Evolutionary conservation across 1,140 invertebrate species (phyloP), one percentile per base, ranked within the genome.

Genomic region (Mactra quadrangularis): DNA sequence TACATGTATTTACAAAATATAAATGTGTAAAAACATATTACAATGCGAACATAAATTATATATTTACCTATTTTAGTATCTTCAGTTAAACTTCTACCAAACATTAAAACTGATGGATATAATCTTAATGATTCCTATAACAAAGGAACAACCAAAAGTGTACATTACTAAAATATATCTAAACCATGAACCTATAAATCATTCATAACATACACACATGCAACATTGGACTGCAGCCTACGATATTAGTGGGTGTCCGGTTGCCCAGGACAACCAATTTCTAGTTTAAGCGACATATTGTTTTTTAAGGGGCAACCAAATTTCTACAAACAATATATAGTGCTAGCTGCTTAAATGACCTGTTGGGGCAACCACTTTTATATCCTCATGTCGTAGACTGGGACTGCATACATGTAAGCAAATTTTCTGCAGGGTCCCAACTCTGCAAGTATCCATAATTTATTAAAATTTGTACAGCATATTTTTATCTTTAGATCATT

Each of bases 41-140:
- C n/a, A n/a, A n/a, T n/a, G n/a, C n/a, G n/a, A n/a, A n/a, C n/a
- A n/a, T n/a, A n/a, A n/a, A n/a, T n/a, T n/a, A n/a, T n/a, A 41
- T 15, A 41, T 7, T 41, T 41, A 2, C 96, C 89, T 33, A 94
- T 87, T 87, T 76, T 75, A 45, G 91, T 92, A 74, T 97, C 96
- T 88, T 96, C 94, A 71, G 95, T 95, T 1, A 97, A 87, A 75
- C 95, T 93, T 83, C 97, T 93, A 3, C 95, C 96, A 88, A 97
- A 96, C n/a, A 95, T 91, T 1, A 97, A 96, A 60, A 98, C 97
- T 62, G 97, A 96, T 84, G 97, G 97, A 86, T 96, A 97, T 94
- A 96, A 87, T 41, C 96, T 92, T 27, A 96, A 89, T 0, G 95
- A 93, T 90, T 96, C 96, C 91, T 90, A 75, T 17, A 82, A 75